Percentiles rank a stretch among this genome's conserved stretches.
Conservation (phyloP, 1,140 invertebrate genomes). For the Cydia amplana region DNA sequence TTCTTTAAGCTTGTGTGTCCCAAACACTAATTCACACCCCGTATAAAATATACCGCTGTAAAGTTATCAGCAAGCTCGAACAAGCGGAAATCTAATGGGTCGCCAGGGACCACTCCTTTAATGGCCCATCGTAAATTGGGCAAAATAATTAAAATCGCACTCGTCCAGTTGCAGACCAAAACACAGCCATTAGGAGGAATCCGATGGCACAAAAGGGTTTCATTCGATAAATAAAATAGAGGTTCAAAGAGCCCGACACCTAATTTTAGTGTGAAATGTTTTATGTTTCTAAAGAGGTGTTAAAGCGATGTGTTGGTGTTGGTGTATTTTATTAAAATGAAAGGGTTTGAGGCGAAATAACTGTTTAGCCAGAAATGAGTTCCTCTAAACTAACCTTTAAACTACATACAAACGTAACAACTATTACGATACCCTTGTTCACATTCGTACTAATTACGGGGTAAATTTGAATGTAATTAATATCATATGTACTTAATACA, state of each 20-base stretch:
- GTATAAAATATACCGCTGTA: conserved; percentile 68
- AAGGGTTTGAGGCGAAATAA: conserved; percentile 1
- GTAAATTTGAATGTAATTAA: too few relatives aligned
- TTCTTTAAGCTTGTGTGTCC: conserved; percentile 43
- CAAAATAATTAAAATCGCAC: conserved; percentile 78
- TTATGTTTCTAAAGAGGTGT: conserved; percentile 21
- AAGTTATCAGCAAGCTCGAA: conserved; percentile 74
- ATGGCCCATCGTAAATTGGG: conserved; percentile 77
- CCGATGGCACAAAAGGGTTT: conserved; percentile 63
- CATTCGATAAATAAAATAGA: conserved; percentile 68
- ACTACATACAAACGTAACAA: too few relatives aligned
- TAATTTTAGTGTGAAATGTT: conserved; percentile 30
- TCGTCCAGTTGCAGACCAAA: conserved; percentile 67
- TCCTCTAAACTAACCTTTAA: neutral
- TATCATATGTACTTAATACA: too few relatives aligned
- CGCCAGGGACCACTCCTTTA: conserved; percentile 70
- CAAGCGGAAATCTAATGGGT: conserved; percentile 67
- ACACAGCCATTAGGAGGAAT: conserved; percentile 68
- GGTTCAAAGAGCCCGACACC: conserved; percentile 24
- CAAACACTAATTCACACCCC: conserved; percentile 64
- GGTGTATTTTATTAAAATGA: conserved; percentile 11
- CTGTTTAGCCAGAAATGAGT: neutral
- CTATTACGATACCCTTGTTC: too few relatives aligned
- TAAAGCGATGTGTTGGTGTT: neutral
- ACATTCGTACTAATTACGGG: too few relatives aligned